A percentile compares a stretch with the other conserved stretches of the same genome.
These are phyloP conservation scores for Colletes gigas DNA, from an alignment of 1,140 invertebrate genomes.

Conservation along the genomic window DNA sequence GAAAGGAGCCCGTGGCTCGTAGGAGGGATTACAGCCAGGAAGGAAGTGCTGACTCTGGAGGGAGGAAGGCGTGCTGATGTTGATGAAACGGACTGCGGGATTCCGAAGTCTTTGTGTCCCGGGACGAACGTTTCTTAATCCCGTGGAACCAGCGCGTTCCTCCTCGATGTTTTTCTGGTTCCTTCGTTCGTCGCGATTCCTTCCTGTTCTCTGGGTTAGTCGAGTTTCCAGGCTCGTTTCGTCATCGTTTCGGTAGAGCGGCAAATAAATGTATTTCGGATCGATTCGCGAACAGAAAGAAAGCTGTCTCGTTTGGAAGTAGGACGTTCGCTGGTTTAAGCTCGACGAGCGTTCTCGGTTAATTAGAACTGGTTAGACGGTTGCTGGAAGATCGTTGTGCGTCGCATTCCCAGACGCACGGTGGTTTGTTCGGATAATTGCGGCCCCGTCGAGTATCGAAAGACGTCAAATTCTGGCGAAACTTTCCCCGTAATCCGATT, in stretches of 20 bases:
- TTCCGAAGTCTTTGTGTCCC: slow-evolving; percentile 60
- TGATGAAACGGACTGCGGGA: slow-evolving; percentile 39
- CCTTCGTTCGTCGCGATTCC: not conserved
- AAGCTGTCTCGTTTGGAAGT: too few relatives aligned
- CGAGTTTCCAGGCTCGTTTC: slow-evolving; percentile 19
- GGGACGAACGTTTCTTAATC: slow-evolving; percentile 43
- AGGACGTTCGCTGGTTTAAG: too few relatives aligned
- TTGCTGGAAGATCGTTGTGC: too few relatives aligned
- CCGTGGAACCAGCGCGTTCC: slow-evolving; percentile 15
- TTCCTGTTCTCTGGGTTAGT: slow-evolving; percentile 48
- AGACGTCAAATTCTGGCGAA: slow-evolving; percentile 4
- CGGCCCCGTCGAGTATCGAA: not conserved
- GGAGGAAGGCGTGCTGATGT: slow-evolving; percentile 27
- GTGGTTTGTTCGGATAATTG: not conserved
- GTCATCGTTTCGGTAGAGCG: not conserved
- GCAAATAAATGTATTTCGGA: not conserved
- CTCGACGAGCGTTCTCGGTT: not conserved
- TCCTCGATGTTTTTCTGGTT: slow-evolving; percentile 12
- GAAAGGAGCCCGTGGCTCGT: slow-evolving; percentile 22
- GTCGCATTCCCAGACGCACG: too few relatives aligned
- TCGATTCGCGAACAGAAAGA: too few relatives aligned
- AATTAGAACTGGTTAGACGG: not conserved
- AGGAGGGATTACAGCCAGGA: slow-evolving; percentile 33
- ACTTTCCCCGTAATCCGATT: slow-evolving; percentile 2
- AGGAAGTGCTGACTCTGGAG: slow-evolving; percentile 55